Conservation (phyloP, 2,113 vertebrate genomes). For the Pyxicephalus adspersus region DNA sequence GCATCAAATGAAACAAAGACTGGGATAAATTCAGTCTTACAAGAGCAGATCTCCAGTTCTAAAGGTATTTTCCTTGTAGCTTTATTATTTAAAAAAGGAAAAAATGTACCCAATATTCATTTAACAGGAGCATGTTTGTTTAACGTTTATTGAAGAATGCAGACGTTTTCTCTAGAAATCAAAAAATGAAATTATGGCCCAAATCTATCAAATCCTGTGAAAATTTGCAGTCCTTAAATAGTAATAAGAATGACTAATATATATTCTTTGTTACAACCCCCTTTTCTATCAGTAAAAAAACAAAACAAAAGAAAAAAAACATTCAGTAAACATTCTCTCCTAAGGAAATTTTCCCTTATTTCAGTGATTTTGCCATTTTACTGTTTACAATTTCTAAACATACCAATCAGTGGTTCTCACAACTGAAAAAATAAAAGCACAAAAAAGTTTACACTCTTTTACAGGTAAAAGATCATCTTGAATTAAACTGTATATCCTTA, state of each 20-base stretch:
- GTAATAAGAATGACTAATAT: slow-evolving; percentile 91
- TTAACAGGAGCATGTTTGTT: slow-evolving; percentile 85
- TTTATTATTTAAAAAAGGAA: slow-evolving; percentile 77
- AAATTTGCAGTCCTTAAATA: slow-evolving; percentile 87
- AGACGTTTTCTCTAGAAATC: slow-evolving; percentile 86
- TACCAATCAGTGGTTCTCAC: slow-evolving; percentile 99
- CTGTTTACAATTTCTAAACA: slow-evolving; percentile 98
- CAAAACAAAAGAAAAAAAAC: slow-evolving; percentile 83
- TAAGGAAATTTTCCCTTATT: slow-evolving; percentile 96
- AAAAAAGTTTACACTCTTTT: slow-evolving; percentile 99
- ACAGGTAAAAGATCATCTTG: slow-evolving; percentile 97
- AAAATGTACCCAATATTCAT: slow-evolving; percentile 85
- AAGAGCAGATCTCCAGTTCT: slow-evolving; percentile 82
- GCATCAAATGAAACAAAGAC: slow-evolving; percentile 82
- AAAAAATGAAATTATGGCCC: slow-evolving; percentile 84
- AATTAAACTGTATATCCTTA: slow-evolving; percentile 86
- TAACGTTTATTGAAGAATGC: slow-evolving; percentile 93
- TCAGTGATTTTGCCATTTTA: slow-evolving; percentile 89
- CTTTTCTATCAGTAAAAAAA: slow-evolving; percentile 87
- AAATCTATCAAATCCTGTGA: slow-evolving; percentile 84
- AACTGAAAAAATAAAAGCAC: slow-evolving; percentile 97
- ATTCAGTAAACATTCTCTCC: slow-evolving; percentile 98
- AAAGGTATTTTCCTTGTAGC: slow-evolving; percentile 77
- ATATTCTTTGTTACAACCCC: slow-evolving; percentile 90
- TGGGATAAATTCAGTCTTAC: slow-evolving; percentile 83